Evolutionary conservation across 2,113 vertebrate species (phyloP).

Genomic region (Oreochromis tanganicae): DNA sequence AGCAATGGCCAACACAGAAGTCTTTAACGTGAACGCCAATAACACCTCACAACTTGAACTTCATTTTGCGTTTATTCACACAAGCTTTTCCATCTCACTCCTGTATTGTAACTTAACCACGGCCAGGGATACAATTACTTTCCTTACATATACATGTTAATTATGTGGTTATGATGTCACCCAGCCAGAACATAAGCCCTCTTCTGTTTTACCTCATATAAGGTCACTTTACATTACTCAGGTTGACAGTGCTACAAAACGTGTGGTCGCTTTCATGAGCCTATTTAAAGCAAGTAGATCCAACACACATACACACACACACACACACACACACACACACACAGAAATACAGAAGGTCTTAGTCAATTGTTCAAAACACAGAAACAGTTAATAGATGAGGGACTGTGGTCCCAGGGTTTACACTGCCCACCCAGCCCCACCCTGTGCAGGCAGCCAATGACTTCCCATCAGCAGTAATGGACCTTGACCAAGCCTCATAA

Average conservation of each 20-base stretch:
- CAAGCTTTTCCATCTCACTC: not conserved
- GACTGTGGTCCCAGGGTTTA: conserved; percentile 38
- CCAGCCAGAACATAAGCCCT: not conserved
- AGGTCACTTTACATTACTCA: not conserved
- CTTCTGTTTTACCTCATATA: conserved; percentile 5
- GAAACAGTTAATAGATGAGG: conserved; percentile 42
- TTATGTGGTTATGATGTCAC: conserved; percentile 6
- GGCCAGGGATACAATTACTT: not conserved
- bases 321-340: not conserved
- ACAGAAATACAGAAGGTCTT: conserved; percentile 3
- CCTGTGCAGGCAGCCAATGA: conserved; percentile 44
- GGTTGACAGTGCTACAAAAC: not conserved
- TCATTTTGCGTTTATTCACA: not conserved
- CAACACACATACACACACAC: not conserved
- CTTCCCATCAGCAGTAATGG: conserved; percentile 73
- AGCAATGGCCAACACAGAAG: not conserved
- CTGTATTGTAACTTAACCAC: not conserved
- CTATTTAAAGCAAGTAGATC: conserved; percentile 17
- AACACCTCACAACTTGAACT: not conserved
- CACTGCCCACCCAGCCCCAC: conserved; percentile 17
- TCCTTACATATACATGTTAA: not conserved
- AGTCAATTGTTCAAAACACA: conserved; percentile 50
- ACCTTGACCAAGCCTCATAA: conserved; percentile 70
- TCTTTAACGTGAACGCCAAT: not conserved
- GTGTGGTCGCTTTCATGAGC: not conserved